Percentiles rank a stretch among this genome's conserved stretches.
Evolutionary conservation across 2,888 invertebrate genomes (phyloP).

Genomic region (Ectemnius lituratus): DNA sequence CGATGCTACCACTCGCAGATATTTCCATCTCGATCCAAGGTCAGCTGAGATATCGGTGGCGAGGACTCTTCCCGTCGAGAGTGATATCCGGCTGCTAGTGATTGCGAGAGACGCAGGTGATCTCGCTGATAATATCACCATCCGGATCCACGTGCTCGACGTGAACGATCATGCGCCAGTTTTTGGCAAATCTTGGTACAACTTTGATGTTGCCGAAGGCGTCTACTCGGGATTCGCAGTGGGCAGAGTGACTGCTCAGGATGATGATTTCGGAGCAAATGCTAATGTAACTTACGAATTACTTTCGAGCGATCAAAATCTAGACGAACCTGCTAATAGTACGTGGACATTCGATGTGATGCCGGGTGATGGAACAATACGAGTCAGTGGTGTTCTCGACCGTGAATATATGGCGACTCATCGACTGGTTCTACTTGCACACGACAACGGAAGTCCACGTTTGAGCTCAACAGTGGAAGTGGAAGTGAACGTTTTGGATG

Average conservation of each 20-base stretch:
- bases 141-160: constrained; percentile 87
- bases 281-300: constrained; percentile 85
- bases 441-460: constrained; percentile 84
- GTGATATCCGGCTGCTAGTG: constrained; percentile 86
- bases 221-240: constrained; percentile 85
- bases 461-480: constrained; percentile 87
- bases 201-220: constrained; percentile 90
- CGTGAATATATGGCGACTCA: constrained; percentile 86
- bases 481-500: constrained; percentile 89
- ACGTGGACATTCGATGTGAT: constrained; percentile 84
- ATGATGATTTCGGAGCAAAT: constrained; percentile 89
- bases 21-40: constrained; percentile 87
- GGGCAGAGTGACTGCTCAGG: constrained; percentile 88
- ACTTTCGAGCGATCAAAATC: constrained; percentile 79
- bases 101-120: constrained; percentile 88
- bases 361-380: constrained; percentile 83
- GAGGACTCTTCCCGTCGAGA: constrained; percentile 85
- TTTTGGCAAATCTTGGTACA: constrained; percentile 90
- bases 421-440: constrained; percentile 85
- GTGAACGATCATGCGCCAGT: constrained; percentile 91
- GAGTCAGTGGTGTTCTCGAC: constrained; percentile 87
- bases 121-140: constrained; percentile 84
- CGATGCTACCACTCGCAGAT: constrained; percentile 77
- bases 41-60: constrained; percentile 88
- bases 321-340: constrained; percentile 44